Evolutionary conservation across 1,140 invertebrate genomes (phyloP).

Genomic region (Ladona fulva): DNA sequence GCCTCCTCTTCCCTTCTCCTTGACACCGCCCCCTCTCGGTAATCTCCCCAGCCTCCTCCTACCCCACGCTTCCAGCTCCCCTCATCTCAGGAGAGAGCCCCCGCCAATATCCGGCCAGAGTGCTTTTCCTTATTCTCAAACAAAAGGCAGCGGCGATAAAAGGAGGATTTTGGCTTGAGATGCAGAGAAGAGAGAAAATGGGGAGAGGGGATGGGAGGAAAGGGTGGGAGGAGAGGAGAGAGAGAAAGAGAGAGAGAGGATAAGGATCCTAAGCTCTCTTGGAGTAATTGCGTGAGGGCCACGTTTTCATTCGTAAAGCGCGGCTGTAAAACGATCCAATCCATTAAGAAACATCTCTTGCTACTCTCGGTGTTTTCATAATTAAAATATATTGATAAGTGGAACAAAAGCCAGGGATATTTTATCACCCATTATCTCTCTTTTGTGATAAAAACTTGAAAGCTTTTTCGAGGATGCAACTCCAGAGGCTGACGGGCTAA

Average conservation of each 20-base stretch:
- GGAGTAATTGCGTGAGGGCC: neutral
- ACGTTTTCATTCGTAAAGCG: conserved; percentile 2
- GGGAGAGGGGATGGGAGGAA: neutral
- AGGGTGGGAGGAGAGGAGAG: neutral
- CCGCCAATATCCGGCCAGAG: neutral
- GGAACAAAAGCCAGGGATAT: neutral
- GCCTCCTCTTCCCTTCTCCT: neutral
- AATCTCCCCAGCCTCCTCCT: neutral
- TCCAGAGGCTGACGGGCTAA: too few relatives aligned
- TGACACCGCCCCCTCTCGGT: neutral
- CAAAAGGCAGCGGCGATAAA: neutral
- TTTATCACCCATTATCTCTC: neutral
- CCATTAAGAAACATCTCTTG: conserved; percentile 6
- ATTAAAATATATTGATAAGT: conserved; percentile 11
- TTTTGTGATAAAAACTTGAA: neutral
- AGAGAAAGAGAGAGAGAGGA: neutral
- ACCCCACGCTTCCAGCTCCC: too few relatives aligned
- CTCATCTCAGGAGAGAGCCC: neutral
- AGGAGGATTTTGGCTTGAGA: neutral
- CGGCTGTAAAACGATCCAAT: conserved; percentile 1
- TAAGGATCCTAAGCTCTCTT: neutral
- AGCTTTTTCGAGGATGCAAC: neutral
- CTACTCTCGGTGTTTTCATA: conserved; percentile 1
- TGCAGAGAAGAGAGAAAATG: neutral
- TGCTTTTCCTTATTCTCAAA: conserved; percentile 6